Evolutionary conservation across 2,888 invertebrate genomes (phyloP).

Genomic region (Ophion costatus): DNA sequence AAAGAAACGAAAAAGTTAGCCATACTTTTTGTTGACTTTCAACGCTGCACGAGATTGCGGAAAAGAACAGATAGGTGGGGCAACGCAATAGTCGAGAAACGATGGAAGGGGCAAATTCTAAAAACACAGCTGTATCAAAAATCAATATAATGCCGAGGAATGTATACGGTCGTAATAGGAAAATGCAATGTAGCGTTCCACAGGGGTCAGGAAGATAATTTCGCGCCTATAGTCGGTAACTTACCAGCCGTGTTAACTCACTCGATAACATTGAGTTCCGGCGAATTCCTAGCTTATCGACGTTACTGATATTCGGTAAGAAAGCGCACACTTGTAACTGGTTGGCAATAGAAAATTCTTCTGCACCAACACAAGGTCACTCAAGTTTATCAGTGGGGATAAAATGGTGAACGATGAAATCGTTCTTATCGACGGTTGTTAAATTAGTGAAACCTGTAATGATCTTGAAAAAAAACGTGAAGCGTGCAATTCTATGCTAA

Average conservation of each 20-base stretch:
- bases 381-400: not conserved
- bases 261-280: not conserved
- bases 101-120: constrained; percentile 43
- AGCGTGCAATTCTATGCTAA: not conserved
- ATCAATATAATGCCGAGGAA: constrained; percentile 59
- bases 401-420: not conserved
- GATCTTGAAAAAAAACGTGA: not conserved
- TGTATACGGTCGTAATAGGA: constrained; percentile 33
- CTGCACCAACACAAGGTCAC: not conserved
- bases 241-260: constrained; percentile 20
- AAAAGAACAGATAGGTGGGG: not conserved
- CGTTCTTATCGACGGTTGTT: constrained; percentile 29
- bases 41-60: too few species aligned
- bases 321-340: not conserved
- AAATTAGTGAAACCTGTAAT: not conserved
- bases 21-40: not conserved
- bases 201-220: constrained; percentile 23
- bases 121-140: constrained; percentile 57
- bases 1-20: not conserved
- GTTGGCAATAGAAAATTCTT: not conserved
- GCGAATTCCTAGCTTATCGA: not conserved
- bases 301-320: constrained; percentile 10
- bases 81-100: constrained; percentile 19
- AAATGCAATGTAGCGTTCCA: constrained; percentile 23
- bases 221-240: constrained; percentile 1